Base-by-base conservation (phyloP, 2,797 vertebrate genomes). In the Echeneis naucrates region DNA sequence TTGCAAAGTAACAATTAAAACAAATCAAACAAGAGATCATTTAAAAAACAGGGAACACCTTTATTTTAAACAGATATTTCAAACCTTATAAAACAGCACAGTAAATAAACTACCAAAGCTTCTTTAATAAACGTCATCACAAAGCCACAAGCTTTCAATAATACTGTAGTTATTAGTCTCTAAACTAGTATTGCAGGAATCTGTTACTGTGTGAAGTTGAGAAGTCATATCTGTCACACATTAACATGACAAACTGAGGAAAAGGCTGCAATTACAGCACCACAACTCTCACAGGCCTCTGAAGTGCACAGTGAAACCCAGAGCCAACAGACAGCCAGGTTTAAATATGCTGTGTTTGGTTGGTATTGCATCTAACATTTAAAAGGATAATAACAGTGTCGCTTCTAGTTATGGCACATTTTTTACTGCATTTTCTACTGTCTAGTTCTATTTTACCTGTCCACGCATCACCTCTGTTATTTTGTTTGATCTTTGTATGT, bases 31-130 rank as follows among this genome's bases (percentile, higher is more conserved):
- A 24, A 54, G 8, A 85, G 33, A 48, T n/a, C 37, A 21, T 33
- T 74, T 69, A 82, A 84, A 87, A 93, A 92, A 89, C 86, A 78
- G 69, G 79, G 52, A 67, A 84, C 81, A 90, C 65, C 71, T 93
- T 93, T 91, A 92, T 93, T 93, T 90, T 76, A n/a, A 86, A 83
- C 70, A 61, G 24, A 88, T 81, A 78, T 83, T 87, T 88, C 53
- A 86, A 88, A 82, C 81, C 59, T 86, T 91, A 91, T 87, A 92
- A 93, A 93, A 92, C 75, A 82, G 54, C 78, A 90, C 85, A 87
- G 84, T 88, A 86, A 87, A 87, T 80, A 84, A 69, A 74, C 87
- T 86, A 89, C 65, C 75, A 85, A 88, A 79, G 83, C 73, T 82
- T 75, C 55, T 86, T 80, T 78, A 75, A 81, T 63, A 77, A 42